Evolutionary conservation across 2,888 invertebrate species (phyloP), one percentile per base, ranked within the genome.

Genomic region (Sialis fuliginosa): DNA sequence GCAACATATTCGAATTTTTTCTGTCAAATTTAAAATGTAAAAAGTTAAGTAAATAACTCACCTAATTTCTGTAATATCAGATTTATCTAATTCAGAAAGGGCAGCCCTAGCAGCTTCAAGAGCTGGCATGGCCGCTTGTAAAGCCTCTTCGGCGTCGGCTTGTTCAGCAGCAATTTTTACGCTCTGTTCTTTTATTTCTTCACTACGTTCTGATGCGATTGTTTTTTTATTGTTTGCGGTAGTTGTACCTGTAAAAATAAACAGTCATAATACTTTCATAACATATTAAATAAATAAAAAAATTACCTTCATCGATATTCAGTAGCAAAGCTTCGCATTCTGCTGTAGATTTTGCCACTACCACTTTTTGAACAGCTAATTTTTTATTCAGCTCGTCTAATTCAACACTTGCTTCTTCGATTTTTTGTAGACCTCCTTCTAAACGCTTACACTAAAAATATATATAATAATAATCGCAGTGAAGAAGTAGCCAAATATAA

Each of bases 1-100:
- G n/a, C n/a, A n/a, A n/a, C n/a, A n/a, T n/a, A n/a, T n/a, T n/a
- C n/a, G n/a, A n/a, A n/a, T n/a, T n/a, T n/a, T n/a, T n/a, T n/a
- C n/a, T n/a, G n/a, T n/a, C n/a, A n/a, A n/a, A n/a, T n/a, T n/a
- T n/a, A n/a, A n/a, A n/a, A n/a, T n/a, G n/a, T n/a, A n/a, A n/a
- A n/a, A n/a, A n/a, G 22, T 22, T 22, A 22, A 22, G n/a, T n/a
- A 3, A 3, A 35, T 8, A 37, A 5, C 30, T 6, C 42, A 67
- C 68, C 68, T 70, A 53, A 92, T 91, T 68, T 93, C 91, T 22
- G 90, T 90, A 54, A 93, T 91, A 57, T 92, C 92, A 1, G 81
- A 75, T 65, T 91, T 91, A 45, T 91, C 88, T 41, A 93, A 67
- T 53, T 89, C 86, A 0, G 80, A 74, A 0, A 93, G 68, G 0